Evolutionary conservation across 2,797 vertebrate species (phyloP), one percentile per base, ranked within the genome.

Genomic region (Eutrigla gurnardus): DNA sequence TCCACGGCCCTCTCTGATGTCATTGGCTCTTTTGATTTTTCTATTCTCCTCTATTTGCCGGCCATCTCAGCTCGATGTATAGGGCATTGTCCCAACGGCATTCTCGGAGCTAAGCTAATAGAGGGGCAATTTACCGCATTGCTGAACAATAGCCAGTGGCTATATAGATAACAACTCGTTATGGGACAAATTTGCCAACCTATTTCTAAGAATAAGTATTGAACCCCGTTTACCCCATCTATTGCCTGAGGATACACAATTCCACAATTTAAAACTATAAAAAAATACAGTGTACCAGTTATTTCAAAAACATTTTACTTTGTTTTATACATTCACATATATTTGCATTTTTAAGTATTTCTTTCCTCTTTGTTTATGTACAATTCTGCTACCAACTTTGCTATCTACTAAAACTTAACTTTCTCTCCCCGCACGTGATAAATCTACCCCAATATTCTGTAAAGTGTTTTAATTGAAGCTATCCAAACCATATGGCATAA

Each of bases 21-120:
- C 88, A 87, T 69, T 75, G 68, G 61, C 63, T 73, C 77, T 81
- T 83, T 90, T 93, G 88, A 92, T 90, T 87, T 89, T 80, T 83
- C 67, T 81, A 74, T 70, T 68, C 43, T 65, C 61, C 46, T 81
- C 73, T 64, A 55, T 75, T 82, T 73, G 68, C 60, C 13, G 40
- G 55, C 62, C 47, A 32, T 73, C 74, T 75, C 67, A 6, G 73
- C 69, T 78, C 35, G 1, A 82, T 91, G 79, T 91, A 67, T 86
- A 86, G 86, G 61, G 73, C 88, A 82, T 89, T 93, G 90, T 91
- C 50, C 79, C 37, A 59, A 69, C 78, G 75, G 78, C 60, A 66
- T 88, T 86, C 81, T 75, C 81, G 32, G 75, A 79, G 70, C 78
- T 76, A 81, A 75, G 83, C 81, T 80, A 80, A 82, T 77, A 73